Evolutionary conservation across 2,888 invertebrate genomes (phyloP), one percentile per base, ranked within the genome.

Genomic region (Drosophila mulleri): DNA sequence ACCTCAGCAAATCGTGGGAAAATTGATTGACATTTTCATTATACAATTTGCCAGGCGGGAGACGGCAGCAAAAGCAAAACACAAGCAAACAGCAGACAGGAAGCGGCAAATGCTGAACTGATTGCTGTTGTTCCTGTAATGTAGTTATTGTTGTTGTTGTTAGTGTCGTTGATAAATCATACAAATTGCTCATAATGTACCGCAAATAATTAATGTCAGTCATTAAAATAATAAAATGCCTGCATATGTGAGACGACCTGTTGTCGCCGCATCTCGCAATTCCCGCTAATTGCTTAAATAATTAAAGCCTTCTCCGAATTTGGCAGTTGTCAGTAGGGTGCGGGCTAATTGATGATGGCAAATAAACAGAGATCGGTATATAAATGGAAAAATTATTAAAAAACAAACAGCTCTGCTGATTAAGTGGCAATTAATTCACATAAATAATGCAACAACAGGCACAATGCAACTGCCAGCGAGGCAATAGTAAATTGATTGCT

Each of bases 11-110:
- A 90, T 88, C 91, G 88, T 89, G 87, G 84, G 82, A 91, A 88
- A 90, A 90, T 90, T 90, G 89, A 90, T 90, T 91, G 89, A 88
- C 91, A 91, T 88, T 88, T 90, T 89, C 86, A 88, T 91, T 89
- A 89, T 78, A 82, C 85, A 89, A 86, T 87, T 82, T 82, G 73
- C 80, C 72, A 78, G 68, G 73, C 75, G 41, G 78, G 69, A 68
- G 63, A 70, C 81, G 76, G 69, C 71, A 66, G 42, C 47, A 47
- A 4, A 0, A 35, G 72, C 83, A 78, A 72, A 75, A 69, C 74
- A 72, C 61, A 67, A 68, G 45, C 64, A 56, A 54, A 61, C 60
- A 58, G 32, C 53, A 67, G 54, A 54, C 67, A 66, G 63, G 50
- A 78, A 72, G 71, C 71, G 45, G 52, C 53, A 70, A 79, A 66